Base-by-base conservation (phyloP, 2,113 vertebrate species). In the Hippocampus comes region DNA sequence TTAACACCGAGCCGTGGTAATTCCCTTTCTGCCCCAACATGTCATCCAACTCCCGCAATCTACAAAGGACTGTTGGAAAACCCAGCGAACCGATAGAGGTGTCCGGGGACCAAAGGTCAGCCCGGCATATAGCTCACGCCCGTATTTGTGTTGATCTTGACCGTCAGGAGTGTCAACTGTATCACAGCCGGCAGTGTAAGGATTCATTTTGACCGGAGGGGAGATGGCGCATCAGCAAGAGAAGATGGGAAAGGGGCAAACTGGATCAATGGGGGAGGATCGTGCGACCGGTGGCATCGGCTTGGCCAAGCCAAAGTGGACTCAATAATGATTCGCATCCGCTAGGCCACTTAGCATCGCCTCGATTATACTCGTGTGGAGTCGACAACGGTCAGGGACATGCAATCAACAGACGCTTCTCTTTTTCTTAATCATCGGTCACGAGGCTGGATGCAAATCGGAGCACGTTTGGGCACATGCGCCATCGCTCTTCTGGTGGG, bases 141-240 rank as follows among this genome's bases (percentile, higher is more conserved):
- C 27, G 3, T 34, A 63, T 41, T 67, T 49, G 48, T 38, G 27
- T 53, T 18, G 30, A 68, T 49, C 46, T 34, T 34, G 67, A 68
- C 25, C 2, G 30, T 17, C 2, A 67, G 53, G 20, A 55, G 27
- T 49, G 25, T 27, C 43, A 3, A 49, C 48, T 34, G 66, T 25
- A 67, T 34, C 66, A 34, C 43, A 77, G 76, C 84, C 83, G 90
- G 88, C 92, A 91, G 91, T 90, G 92, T 89, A 90, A 90, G 88
- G 67, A 78, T 88, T 30, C 72, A 81, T 84, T 88, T 91, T 93
- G 73, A 82, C 91, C 89, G 85, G 90, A 79, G 57, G 89, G 87
- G 88, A 86, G 86, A 23, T 9, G 9, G 10, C 34, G 30, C 27
- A 27, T 27, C 27, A 1, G 27, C 27, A 27, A 68, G 23, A 66